A percentile compares a stretch with the other conserved stretches of the same genome.
phyloP scores from a whole-genome alignment of 2,797 vertebrate species.

The Phoebastria nigripes region DNA sequence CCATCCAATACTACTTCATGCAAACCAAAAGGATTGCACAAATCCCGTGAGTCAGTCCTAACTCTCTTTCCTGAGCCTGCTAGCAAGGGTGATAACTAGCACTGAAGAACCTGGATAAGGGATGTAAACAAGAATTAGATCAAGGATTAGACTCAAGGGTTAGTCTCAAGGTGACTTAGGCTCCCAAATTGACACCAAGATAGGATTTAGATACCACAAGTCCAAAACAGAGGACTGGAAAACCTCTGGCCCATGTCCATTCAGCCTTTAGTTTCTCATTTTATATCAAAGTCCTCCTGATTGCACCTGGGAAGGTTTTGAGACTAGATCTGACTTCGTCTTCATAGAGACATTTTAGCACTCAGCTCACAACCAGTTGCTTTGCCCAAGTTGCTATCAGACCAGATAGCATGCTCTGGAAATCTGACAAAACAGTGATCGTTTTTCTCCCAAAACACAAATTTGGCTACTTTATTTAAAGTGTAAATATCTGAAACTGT shows the following conservation, averaged over 20 bases:
- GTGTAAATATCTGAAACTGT: neutral
- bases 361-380: neutral
- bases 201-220: neutral
- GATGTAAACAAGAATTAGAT: neutral
- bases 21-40: neutral
- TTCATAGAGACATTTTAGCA: neutral
- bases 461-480: neutral
- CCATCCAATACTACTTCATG: neutral
- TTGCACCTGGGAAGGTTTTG: neutral
- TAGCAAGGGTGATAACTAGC: neutral
- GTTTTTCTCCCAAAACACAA: neutral
- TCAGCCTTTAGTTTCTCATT: neutral
- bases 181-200: neutral
- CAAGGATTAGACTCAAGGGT: neutral
- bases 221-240: neutral
- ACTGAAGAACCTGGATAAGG: neutral
- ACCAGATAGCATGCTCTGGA: neutral
- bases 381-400: neutral
- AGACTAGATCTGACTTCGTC: neutral
- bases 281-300: neutral
- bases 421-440: neutral
- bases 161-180: neutral
- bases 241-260: neutral
- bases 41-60: neutral
- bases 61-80: neutral